These are phyloP conservation scores for Numida meleagris DNA, from an alignment of 2,113 vertebrate genomes.

Conservation along the genomic window DNA sequence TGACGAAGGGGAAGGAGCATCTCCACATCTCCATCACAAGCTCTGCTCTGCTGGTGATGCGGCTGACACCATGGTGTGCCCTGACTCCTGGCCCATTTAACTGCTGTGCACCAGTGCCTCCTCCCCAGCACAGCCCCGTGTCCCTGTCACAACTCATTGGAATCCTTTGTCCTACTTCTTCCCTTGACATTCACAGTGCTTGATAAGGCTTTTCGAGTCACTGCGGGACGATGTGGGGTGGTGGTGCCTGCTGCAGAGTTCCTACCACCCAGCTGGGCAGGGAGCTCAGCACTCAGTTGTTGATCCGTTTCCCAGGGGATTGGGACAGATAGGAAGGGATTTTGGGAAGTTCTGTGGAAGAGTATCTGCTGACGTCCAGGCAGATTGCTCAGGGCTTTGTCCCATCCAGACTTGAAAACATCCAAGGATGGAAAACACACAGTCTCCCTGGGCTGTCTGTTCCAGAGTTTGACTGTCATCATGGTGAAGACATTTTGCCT, in stretches of 20 bases:
- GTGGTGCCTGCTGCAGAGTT: slow-evolving; percentile 2
- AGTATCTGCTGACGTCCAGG: background rate
- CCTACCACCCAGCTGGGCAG: background rate
- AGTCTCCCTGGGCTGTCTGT: background rate
- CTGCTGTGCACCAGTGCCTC: background rate
- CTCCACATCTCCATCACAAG: slow-evolving; percentile 13
- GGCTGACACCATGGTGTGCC: background rate
- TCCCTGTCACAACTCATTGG: background rate
- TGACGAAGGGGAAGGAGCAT: background rate
- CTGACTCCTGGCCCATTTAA: slow-evolving; percentile 53
- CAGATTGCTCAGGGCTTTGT: background rate
- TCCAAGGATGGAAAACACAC: background rate
- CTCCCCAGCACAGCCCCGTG: slow-evolving; percentile 26
- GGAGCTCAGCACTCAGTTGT: background rate
- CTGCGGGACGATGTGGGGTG: slow-evolving; percentile 32
- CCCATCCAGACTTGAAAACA: background rate
- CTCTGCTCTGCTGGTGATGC: background rate
- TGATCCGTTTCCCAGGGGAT: background rate
- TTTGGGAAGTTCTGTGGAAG: background rate
- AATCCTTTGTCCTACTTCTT: slow-evolving; percentile 57
- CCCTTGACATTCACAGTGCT: slow-evolving; percentile 13
- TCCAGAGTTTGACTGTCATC: background rate
- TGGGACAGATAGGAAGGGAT: background rate
- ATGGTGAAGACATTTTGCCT: background rate
- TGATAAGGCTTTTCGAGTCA: slow-evolving; percentile 50